These are phyloP conservation scores for Sebastiscus tertius DNA, from an alignment of 2,797 vertebrate genomes.

Conservation along the genomic window DNA sequence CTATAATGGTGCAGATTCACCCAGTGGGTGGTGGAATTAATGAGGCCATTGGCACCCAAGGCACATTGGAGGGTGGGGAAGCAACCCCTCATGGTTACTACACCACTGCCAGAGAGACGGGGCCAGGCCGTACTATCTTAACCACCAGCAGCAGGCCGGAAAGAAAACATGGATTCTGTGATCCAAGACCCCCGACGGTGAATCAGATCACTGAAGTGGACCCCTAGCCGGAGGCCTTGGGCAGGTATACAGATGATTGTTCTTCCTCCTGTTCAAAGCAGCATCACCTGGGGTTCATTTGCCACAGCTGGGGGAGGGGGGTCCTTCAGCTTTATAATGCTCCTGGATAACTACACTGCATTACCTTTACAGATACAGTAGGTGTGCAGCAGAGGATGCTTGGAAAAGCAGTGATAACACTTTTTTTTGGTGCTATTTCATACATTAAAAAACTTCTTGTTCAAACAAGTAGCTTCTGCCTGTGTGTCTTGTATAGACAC, in stretches of 20 bases:
- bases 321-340: neutral
- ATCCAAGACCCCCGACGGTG: slow-evolving; percentile 56
- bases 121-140: slow-evolving; percentile 24
- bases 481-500: neutral
- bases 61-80: slow-evolving; percentile 21
- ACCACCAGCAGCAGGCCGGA: slow-evolving; percentile 40
- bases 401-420: neutral
- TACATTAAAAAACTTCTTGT: neutral
- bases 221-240: slow-evolving; percentile 27
- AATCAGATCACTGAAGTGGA: slow-evolving; percentile 51
- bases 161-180: slow-evolving; percentile 51
- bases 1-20: slow-evolving; percentile 20
- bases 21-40: slow-evolving; percentile 74
- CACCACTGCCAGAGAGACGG: slow-evolving; percentile 24
- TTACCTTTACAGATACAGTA: neutral
- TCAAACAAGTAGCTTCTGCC: neutral
- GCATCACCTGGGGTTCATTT: slow-evolving; percentile 21
- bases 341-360: neutral
- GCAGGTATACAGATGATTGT: slow-evolving; percentile 42
- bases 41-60: slow-evolving; percentile 56
- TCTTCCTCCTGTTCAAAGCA: slow-evolving; percentile 11
- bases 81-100: slow-evolving; percentile 15
- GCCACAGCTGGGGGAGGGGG: slow-evolving; percentile 31
- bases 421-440: neutral
- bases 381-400: neutral